These are phyloP conservation scores for Odontocolon sp. DNA, from an alignment of 2,888 invertebrate genomes.

Conservation along the genomic window DNA sequence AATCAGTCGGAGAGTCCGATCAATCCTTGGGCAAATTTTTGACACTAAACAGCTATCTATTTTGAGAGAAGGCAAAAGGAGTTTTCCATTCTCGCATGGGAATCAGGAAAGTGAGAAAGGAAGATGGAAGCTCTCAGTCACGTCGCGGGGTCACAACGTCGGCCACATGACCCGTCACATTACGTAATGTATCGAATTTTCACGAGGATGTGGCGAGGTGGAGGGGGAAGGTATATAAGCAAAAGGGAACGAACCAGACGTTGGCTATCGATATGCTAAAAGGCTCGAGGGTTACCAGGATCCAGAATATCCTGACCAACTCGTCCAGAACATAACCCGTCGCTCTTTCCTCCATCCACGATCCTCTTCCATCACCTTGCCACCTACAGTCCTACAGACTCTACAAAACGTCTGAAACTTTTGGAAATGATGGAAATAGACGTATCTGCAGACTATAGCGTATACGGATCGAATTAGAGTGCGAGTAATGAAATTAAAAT, in stretches of 20 bases:
- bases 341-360: slow-evolving; percentile 5
- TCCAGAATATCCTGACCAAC: slow-evolving; percentile 31
- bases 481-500: slow-evolving; percentile 27
- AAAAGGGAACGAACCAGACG: slow-evolving; percentile 14
- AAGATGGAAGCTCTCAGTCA: slow-evolving; percentile 64
- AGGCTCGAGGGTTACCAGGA: slow-evolving; percentile 37
- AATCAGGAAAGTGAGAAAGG: slow-evolving; percentile 45
- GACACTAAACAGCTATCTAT: slow-evolving; percentile 41
- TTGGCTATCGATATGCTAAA: slow-evolving; percentile 31
- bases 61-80: slow-evolving; percentile 44
- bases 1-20: slow-evolving; percentile 47
- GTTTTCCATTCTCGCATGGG: slow-evolving; percentile 55
- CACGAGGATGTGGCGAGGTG: slow-evolving; percentile 59
- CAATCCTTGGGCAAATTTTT: slow-evolving; percentile 49
- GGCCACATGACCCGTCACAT: slow-evolving; percentile 68
- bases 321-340: slow-evolving; percentile 11
- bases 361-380: slow-evolving; percentile 39
- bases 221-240: not conserved
- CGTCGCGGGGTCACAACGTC: slow-evolving; percentile 62
- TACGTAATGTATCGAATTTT: slow-evolving; percentile 77
- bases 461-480: slow-evolving; percentile 17
- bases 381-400: not conserved
- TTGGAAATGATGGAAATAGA: slow-evolving; percentile 35
- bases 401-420: slow-evolving; percentile 34
- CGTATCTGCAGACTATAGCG: not conserved